These are phyloP conservation scores for Neotoma lepida DNA, from an alignment of 2,113 vertebrate genomes.

Conservation along the genomic window DNA sequence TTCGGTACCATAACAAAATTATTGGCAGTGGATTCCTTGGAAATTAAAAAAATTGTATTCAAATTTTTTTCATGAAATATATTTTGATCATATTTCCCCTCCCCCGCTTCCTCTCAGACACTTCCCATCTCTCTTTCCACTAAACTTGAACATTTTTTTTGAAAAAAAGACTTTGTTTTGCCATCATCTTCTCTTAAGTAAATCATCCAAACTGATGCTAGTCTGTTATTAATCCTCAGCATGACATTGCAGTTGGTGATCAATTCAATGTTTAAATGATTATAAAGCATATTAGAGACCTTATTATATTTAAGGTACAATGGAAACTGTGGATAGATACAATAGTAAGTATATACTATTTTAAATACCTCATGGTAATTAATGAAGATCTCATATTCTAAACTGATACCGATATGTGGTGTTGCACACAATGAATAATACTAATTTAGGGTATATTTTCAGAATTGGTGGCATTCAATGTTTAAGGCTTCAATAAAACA, in stretches of 20 bases:
- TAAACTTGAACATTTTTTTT: background rate
- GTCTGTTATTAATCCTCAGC: background rate
- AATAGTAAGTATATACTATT: background rate
- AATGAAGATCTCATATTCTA: background rate
- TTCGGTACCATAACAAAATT: background rate
- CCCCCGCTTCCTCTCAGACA: background rate
- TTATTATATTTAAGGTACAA: background rate
- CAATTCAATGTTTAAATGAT: slow-evolving; percentile 14
- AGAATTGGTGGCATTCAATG: background rate
- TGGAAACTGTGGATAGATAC: background rate
- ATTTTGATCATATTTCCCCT: background rate
- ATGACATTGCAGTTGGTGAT: background rate
- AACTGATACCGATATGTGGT: background rate
- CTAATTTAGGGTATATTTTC: background rate
- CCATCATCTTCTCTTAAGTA: background rate
- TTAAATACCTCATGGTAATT: slow-evolving; percentile 29
- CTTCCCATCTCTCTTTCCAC: background rate
- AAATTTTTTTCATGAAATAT: background rate
- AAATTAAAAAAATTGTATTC: background rate
- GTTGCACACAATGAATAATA: background rate
- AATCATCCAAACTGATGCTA: background rate
- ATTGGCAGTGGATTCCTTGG: background rate
- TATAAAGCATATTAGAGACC: background rate
- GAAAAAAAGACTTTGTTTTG: background rate
- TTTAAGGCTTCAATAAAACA: slow-evolving; percentile 2